phyloP scores from a whole-genome alignment of 1,140 invertebrate genomes.

The Euwallacea fornicatus region DNA sequence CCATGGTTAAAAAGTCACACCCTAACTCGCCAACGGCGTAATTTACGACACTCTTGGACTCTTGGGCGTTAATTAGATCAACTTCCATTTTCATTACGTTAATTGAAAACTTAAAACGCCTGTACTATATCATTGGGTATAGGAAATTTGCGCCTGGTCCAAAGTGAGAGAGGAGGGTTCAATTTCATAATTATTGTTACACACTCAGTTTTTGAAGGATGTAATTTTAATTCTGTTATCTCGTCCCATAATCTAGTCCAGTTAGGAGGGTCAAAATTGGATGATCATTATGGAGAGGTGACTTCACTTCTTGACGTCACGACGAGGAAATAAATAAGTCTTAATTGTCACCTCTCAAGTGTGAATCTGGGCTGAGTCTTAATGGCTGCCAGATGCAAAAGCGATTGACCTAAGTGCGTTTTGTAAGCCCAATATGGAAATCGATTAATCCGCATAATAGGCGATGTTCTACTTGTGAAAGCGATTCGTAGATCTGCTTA shows the following conservation, averaged over 20 bases:
- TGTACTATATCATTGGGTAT: constrained; percentile 36
- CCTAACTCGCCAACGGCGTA: constrained; percentile 28
- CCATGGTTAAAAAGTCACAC: constrained; percentile 11
- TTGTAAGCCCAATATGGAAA: constrained; percentile 30
- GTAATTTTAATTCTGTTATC: constrained; percentile 22
- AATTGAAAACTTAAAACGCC: constrained; percentile 41
- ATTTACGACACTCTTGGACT: constrained; percentile 38
- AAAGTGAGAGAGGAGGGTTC: constrained; percentile 17
- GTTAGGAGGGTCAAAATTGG: not conserved
- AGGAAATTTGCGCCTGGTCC: constrained; percentile 27
- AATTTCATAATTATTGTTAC: constrained; percentile 35
- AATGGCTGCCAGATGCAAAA: constrained; percentile 32
- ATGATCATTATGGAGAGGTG: not conserved
- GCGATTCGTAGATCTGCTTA: too few relatives aligned
- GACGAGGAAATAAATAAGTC: constrained; percentile 19
- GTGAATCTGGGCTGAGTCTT: constrained; percentile 25
- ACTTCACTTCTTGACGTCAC: too few relatives aligned
- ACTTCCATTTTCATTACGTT: constrained; percentile 40
- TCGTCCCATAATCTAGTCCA: not conserved
- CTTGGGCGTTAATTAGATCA: constrained; percentile 39
- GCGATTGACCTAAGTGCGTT: constrained; percentile 26
- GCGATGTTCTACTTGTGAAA: too few relatives aligned
- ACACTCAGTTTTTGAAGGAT: constrained; percentile 28
- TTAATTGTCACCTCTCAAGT: constrained; percentile 38
- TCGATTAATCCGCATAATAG: constrained; percentile 9